Base-by-base conservation (phyloP, 2,888 invertebrate species). In the Mechanitis mazaeus region DNA sequence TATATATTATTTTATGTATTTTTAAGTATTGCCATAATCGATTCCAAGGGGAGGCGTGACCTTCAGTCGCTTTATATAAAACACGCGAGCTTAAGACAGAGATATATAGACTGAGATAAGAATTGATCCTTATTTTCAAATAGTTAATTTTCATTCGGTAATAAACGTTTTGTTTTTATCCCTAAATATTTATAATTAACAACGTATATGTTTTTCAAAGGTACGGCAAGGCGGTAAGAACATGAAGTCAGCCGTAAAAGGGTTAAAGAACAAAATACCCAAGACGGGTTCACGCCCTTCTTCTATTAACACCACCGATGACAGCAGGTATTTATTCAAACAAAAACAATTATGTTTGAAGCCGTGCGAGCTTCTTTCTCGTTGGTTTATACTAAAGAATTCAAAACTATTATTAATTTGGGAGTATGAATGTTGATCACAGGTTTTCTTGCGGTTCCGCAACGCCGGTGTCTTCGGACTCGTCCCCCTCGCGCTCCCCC, bases 141-240 rank as follows among this genome's bases (percentile, higher is more conserved):
- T 42, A 3, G 42, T 9, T 9, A 42, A 9, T 6, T 42, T 5
- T 42, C 9, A 20, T 20, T 20, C 20, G 20, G 20, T 20, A 20
- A 20, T 20, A 20, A 20, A 20, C 20, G 20, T 20, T 20, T 20
- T 20, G 2, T 4, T 2, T 38, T 38, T 38, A 7, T 4, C 4
- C 38, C 4, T 38, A 1, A 38, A 38, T 6, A 35, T 35, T 5
- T 6, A 12, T 58, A 60, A 63, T 45, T 28, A 45, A 59, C 9
- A 46, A 11, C 46, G 46, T 20, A 31, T 53, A 20, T 45, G 35
- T 58, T 60, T 55, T 66, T 64, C 58, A 54, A 58, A 89, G 89
- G 89, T 89, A 47, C 85, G 87, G 3, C 88, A 88, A 78, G 88
- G 89, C 31, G 87, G 89, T 53, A 88, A 82, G 73, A 89, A 88